Evolutionary conservation across 2,113 vertebrate genomes (phyloP).

Genomic region (Chaetura pelagica): DNA sequence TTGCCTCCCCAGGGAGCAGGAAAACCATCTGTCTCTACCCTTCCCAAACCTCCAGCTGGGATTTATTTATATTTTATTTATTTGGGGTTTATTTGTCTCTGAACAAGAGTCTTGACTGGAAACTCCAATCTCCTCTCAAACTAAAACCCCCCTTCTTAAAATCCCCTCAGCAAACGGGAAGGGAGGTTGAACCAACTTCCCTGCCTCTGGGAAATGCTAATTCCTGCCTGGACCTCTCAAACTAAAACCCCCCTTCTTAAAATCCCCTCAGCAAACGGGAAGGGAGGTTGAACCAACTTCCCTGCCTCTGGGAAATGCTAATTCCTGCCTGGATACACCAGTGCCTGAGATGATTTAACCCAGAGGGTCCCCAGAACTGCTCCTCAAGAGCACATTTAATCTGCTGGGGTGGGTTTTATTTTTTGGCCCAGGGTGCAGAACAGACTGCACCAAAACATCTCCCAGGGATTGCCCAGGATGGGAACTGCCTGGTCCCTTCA

Average conservation of each 20-base stretch:
- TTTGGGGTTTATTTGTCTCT: not conserved
- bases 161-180: not conserved
- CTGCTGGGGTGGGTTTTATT: not conserved
- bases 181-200: not conserved
- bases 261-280: not conserved
- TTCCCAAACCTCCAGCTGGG: not conserved
- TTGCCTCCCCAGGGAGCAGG: not conserved
- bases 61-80: too few relatives aligned
- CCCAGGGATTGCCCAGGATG: not conserved
- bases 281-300: not conserved
- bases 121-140: not conserved
- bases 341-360: not conserved
- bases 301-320: not conserved
- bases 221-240: not conserved
- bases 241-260: not conserved
- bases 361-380: not conserved
- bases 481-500: not conserved
- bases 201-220: not conserved
- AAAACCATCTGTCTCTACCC: not conserved
- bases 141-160: not conserved
- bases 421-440: not conserved
- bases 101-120: not conserved
- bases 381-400: not conserved
- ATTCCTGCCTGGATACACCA: not conserved
- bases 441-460: not conserved